These are phyloP conservation scores for Capitulum mitella DNA, from an alignment of 2,888 invertebrate genomes.

Conservation along the genomic window DNA sequence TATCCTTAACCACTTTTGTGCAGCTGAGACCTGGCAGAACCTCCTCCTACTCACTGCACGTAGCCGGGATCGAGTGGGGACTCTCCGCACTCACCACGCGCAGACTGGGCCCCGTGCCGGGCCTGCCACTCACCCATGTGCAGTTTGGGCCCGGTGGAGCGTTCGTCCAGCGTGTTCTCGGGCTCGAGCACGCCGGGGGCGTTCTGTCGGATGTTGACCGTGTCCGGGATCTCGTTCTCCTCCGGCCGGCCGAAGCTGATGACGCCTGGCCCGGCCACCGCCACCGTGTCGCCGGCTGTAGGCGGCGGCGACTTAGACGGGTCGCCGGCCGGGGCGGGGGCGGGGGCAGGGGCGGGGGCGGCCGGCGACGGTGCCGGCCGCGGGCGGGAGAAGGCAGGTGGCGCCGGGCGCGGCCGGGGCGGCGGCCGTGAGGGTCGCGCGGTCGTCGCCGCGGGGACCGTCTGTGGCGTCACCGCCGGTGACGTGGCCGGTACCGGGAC, in stretches of 20 bases:
- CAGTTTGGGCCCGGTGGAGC: conserved; percentile 5
- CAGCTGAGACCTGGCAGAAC: too few relatives aligned
- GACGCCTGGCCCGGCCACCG: not conserved
- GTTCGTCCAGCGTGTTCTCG: conserved; percentile 20
- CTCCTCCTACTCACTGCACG: too few relatives aligned
- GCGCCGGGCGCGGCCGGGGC: not conserved
- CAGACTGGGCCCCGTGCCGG: too few relatives aligned
- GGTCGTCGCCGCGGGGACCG: too few relatives aligned
- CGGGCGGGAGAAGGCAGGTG: not conserved
- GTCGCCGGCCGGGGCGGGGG: not conserved
- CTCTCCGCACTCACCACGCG: too few relatives aligned
- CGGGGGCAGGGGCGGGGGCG: conserved; percentile 15
- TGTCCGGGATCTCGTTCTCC: conserved; percentile 63
- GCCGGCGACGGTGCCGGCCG: not conserved
- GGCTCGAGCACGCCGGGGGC: conserved; percentile 27
- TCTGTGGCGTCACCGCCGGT: not conserved
- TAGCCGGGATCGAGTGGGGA: too few relatives aligned
- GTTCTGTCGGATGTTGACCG: conserved; percentile 39
- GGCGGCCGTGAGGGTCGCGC: too few relatives aligned
- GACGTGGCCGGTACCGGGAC: not conserved
- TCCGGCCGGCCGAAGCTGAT: conserved; percentile 30
- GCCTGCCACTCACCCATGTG: conserved; percentile 13
- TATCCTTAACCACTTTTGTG: too few relatives aligned
- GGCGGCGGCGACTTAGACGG: not conserved
- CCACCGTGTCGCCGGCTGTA: not conserved